Evolutionary conservation across 2,888 invertebrate genomes (phyloP), one percentile per base, ranked within the genome.

Genomic region (Amorpha juglandis): DNA sequence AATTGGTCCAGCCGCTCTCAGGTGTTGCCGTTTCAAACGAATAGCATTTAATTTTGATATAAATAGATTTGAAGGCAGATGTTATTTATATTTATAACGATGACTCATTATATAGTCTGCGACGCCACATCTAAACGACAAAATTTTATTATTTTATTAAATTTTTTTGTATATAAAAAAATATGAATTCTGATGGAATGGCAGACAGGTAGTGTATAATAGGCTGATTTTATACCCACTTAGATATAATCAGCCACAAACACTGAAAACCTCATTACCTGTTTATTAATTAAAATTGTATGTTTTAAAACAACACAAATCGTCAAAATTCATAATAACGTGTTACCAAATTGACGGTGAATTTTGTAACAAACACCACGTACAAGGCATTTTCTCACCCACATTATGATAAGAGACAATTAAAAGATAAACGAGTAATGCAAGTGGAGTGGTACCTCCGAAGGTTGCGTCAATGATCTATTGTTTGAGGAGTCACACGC

Each of bases 401-500:
- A 58, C 58, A 58, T 58, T 38, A 58, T 42, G 58, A 58, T 58
- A 58, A 19, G 50, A 50, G 50, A 50, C 50, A 50, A 58, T 58
- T 38, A 42, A 58, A 58, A 58, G 58, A 58, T 58, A 58, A 58
- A 16, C 58, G 12, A 16, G 16, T 58, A 58, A 12, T 19, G 58
- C 42, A 58, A 58, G 58, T 58, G 42, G 58, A 58, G 55, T 55
- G 38, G 38, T 42, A n/a, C 58, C 58, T 58, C 38, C 42, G 58
- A 19, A 58, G 58, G 58, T 21, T 58, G 58, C 42, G 1, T 35
- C 21, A 21, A 3, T 21, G 6, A 33, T 33, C 27, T 19, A 58
- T 58, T 58, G 58, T 58, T 58, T 3, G 19, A 27, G 14, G 14
- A 52, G 27, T 52, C 52, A 0, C 52, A 52, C 52, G 52, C 11